These are phyloP conservation scores for Neodontobutis hainanensis DNA, from an alignment of 2,113 vertebrate species.

Conservation along the genomic window DNA sequence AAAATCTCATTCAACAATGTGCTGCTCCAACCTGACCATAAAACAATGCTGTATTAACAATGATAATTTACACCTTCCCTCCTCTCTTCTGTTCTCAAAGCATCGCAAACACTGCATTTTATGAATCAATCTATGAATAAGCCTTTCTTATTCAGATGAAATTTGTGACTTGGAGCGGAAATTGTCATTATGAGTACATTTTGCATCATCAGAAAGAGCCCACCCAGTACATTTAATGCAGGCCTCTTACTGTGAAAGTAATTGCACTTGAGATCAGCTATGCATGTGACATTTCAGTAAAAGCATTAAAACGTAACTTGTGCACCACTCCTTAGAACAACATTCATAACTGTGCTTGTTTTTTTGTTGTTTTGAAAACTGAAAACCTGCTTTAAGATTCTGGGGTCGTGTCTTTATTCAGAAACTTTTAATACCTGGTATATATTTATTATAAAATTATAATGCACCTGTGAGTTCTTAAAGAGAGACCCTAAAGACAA, in stretches of 20 bases:
- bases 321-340: slow-evolving; percentile 29
- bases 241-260: slow-evolving; percentile 64
- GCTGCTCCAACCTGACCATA: background rate
- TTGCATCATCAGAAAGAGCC: slow-evolving; percentile 58
- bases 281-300: slow-evolving; percentile 81
- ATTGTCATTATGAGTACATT: slow-evolving; percentile 37
- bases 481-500: background rate
- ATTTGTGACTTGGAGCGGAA: slow-evolving; percentile 48
- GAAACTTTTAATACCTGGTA: background rate
- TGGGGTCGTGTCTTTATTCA: slow-evolving; percentile 27
- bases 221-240: slow-evolving; percentile 62
- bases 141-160: slow-evolving; percentile 7
- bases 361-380: slow-evolving; percentile 17
- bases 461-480: background rate
- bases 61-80: slow-evolving; percentile 33
- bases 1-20: slow-evolving; percentile 1
- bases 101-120: slow-evolving; percentile 43
- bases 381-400: slow-evolving; percentile 22
- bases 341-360: slow-evolving; percentile 23
- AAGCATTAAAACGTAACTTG: slow-evolving; percentile 61
- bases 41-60: slow-evolving; percentile 18
- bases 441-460: background rate
- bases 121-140: slow-evolving; percentile 26
- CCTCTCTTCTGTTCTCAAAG: slow-evolving; percentile 39
- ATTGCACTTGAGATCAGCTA: slow-evolving; percentile 68